Evolutionary conservation across 2,888 invertebrate genomes (phyloP), one percentile per base, ranked within the genome.

Genomic region (Drosophila maculinotata): DNA sequence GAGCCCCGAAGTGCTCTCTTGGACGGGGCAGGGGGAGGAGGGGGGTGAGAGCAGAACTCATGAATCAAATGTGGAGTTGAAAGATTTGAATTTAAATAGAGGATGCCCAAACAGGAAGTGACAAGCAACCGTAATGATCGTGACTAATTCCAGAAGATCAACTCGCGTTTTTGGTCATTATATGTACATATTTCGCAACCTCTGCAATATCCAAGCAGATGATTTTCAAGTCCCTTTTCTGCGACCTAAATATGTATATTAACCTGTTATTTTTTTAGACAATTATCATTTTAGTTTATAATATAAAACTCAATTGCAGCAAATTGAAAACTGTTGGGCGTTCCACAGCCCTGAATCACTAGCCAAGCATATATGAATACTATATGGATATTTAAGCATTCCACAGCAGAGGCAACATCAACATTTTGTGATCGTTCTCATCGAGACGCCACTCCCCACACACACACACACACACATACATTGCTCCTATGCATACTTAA

Each of bases 401-500:
- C 49, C 54, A 47, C 42, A 58, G 6, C 17, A 41, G 36, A 7
- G n/a, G 12, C 54, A 36, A 53, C 39, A 42, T 44, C 6, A 44
- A 45, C 17, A 26, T 51, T 42, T 64, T 28, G 45, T 59, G 38
- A 44, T 33, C 38, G 33, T 10, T 38, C 69, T 36, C 41, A 51
- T 51, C 25, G 47, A 58, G 53, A 33, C 35, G 63, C 72, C 72
- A 49, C 72, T 28, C 72, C 68, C 63, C 63, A 68, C 56, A 68
- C 33, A 51, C 53, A 28, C 63, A 68, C 56, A 68, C 33, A 51
- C 53, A 28, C 4, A 20, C 20, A 20, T 20, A 20, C 53, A 28
- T 30, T 70, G 74, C 58, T 65, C 63, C 45, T 45, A 60, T 72
- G 82, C 70, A 84, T 84, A 77, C 65, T 69, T 76, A 72, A 82